Percentiles rank a stretch among this genome's conserved stretches.
phyloP scores from a whole-genome alignment of 2,888 invertebrate genomes.

The Athripsodes cinereus region DNA sequence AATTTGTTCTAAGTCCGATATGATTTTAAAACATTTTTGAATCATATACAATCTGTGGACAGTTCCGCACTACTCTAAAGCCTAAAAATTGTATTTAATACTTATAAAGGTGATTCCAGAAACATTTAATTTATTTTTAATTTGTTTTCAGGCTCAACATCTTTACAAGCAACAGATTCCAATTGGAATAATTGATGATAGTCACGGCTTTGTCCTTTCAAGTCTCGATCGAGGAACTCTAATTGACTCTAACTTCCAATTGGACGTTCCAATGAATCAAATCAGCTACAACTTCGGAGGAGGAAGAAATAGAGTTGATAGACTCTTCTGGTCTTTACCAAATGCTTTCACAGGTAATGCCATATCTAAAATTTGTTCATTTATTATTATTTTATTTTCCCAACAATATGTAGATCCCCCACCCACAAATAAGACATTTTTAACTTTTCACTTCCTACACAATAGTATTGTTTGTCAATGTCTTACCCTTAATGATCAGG shows the following conservation, averaged over 20 bases:
- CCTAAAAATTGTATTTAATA: too few species aligned
- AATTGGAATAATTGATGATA: slow-evolving; percentile 50
- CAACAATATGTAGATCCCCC: too few species aligned
- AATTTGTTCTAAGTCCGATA: too few species aligned
- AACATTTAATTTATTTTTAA: too few species aligned
- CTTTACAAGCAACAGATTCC: slow-evolving; percentile 62
- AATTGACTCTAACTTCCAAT: slow-evolving; percentile 40
- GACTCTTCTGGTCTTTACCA: slow-evolving; percentile 73
- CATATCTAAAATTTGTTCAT: not conserved
- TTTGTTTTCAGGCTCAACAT: slow-evolving; percentile 21
- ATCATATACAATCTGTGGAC: too few species aligned
- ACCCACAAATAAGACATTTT: too few species aligned
- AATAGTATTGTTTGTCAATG: too few species aligned
- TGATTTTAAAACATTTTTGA: too few species aligned
- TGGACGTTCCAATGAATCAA: slow-evolving; percentile 53
- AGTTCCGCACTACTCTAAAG: too few species aligned
- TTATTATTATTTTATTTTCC: not conserved
- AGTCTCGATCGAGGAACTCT: slow-evolving; percentile 34
- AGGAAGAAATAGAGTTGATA: slow-evolving; percentile 39
- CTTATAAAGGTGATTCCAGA: too few species aligned
- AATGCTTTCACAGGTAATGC: slow-evolving; percentile 50
- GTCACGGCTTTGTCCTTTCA: slow-evolving; percentile 57
- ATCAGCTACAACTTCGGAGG: slow-evolving; percentile 52
- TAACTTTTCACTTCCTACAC: too few species aligned
- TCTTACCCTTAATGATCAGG: too few species aligned